Evolutionary conservation across 2,888 invertebrate species (phyloP).

Genomic region (Dysmachus trigonus): DNA sequence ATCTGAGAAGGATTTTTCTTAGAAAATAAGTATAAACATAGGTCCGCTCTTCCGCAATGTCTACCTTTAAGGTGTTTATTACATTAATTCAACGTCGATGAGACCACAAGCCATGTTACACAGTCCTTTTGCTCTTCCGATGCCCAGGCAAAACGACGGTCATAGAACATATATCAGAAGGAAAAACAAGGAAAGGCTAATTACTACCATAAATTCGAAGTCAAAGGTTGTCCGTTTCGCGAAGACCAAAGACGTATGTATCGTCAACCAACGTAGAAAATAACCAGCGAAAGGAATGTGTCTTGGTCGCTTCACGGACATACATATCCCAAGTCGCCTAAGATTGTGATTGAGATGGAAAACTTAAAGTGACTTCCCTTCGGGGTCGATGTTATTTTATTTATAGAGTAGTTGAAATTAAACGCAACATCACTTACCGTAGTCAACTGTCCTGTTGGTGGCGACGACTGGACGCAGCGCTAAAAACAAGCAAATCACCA

Average conservation of each 20-base stretch:
- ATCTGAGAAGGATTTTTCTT: not conserved
- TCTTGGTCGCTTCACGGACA: not conserved
- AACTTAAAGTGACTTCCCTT: not conserved
- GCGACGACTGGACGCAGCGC: not conserved
- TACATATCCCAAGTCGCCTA: not conserved
- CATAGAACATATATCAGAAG: not conserved
- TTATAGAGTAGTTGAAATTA: not conserved
- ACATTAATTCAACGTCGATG: not conserved
- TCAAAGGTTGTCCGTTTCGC: not conserved
- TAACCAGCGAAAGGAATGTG: not conserved
- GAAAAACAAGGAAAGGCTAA: not conserved
- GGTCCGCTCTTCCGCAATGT: not conserved
- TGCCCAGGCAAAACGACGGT: not conserved
- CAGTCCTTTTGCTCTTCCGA: not conserved
- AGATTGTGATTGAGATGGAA: not conserved
- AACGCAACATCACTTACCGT: slow-evolving; percentile 16
- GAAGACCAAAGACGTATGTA: not conserved
- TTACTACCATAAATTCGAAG: not conserved
- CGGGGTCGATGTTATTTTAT: not conserved
- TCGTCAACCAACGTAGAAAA: not conserved
- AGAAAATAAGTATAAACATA: not conserved
- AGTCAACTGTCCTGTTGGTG: slow-evolving; percentile 1
- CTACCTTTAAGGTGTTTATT: not conserved
- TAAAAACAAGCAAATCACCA: slow-evolving; percentile 7
- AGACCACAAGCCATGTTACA: not conserved